Conservation (phyloP, 2,797 vertebrate genomes). For the Melopsittacus undulatus region DNA sequence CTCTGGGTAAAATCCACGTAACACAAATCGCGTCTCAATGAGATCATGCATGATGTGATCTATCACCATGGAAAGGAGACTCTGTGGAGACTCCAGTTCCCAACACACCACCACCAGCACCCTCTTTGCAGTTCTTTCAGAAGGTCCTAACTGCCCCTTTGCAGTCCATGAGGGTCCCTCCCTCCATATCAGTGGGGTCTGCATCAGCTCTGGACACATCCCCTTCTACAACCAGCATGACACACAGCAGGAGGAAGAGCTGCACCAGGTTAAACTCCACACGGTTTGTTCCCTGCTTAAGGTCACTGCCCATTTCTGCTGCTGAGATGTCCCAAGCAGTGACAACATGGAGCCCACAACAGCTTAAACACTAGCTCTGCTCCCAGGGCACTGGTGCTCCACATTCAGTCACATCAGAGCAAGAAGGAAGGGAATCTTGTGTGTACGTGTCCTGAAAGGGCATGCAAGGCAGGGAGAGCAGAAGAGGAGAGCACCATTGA, state of each 20-base stretch:
- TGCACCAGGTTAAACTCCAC: fast-evolving
- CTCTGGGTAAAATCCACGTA: not conserved
- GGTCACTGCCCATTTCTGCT: not conserved
- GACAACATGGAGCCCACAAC: not conserved
- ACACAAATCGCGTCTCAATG: not conserved
- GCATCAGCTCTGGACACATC: not conserved
- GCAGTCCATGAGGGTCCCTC: not conserved
- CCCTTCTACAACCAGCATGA: not conserved
- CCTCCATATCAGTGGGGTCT: not conserved
- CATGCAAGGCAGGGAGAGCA: not conserved
- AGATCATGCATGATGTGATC: not conserved
- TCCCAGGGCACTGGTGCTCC: not conserved
- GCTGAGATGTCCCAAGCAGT: not conserved
- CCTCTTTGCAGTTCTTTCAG: not conserved
- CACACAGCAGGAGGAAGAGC: not conserved
- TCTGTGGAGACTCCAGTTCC: not conserved
- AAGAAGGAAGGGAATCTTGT: not conserved
- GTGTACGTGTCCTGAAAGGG: not conserved
- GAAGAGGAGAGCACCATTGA: not conserved
- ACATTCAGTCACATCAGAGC: not conserved
- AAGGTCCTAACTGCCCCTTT: not conserved
- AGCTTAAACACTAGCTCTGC: not conserved
- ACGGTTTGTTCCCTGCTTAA: not conserved
- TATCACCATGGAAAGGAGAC: not conserved
- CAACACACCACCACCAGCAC: not conserved